Base-by-base conservation (phyloP, 2,797 vertebrate genomes). In the Pseudopleuronectes americanus region DNA sequence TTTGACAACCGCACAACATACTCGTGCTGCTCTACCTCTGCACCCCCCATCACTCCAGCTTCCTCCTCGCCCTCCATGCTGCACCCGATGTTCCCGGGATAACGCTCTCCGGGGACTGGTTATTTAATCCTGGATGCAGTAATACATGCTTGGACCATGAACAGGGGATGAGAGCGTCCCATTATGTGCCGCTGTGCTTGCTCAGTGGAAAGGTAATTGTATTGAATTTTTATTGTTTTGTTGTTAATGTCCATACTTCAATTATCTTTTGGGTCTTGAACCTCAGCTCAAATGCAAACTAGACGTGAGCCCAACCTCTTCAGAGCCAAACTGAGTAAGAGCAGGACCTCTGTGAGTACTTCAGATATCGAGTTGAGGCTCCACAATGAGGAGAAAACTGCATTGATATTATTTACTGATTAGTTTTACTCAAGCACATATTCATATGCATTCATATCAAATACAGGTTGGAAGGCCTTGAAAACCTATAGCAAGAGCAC, bases 1-100 rank as follows among this genome's bases (percentile, higher is more conserved):
- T 76, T 73, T 84, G 88, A 91, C 87, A 90, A 66, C 61, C 14
- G 61, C 68, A 77, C 73, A 77, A 84, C 68, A 67, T 79, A 49
- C 76, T 45, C 22, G 52, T 63, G 68, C 45, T 57, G 69, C 69
- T 83, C 80, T 74, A 63, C 53, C 55, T 78, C 57, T 77, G 56
- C 57, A 36, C 53, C 19, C 68, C 68, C 68, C 21, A 38, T 19
- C 72, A 64, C 3, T 38, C 59, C 49, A n/a, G 48, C 41, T 68
- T 41, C 22, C 41, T 52, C 28, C 47, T 71, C 65, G 69, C 80
- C 76, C 71, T 69, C 70, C 26, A 45, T 48, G 47, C 62, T 19
- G 53, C 33, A 17, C 28, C 41, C 2, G 10, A 23, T 69, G 68
- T 79, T 80, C 79, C 73, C 74, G 26, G 59, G 67, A 70, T 64